Conservation (phyloP, 2,888 invertebrate genomes). For the Drosophila mimetica region DNA sequence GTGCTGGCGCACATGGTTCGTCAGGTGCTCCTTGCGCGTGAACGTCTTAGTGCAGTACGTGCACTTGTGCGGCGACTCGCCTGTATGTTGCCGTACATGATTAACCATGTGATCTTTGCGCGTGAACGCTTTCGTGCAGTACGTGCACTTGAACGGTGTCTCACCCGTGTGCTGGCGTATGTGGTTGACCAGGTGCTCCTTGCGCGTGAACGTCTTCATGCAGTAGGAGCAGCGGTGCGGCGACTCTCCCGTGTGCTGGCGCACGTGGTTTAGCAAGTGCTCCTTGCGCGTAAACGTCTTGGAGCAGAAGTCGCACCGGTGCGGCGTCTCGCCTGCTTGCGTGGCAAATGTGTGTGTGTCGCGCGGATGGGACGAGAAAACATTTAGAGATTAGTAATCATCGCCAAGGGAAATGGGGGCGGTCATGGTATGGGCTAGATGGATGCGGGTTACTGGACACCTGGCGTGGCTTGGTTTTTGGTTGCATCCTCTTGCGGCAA, state of each 20-base stretch:
- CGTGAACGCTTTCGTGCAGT: conserved; percentile 94
- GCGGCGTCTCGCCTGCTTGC: conserved; percentile 89
- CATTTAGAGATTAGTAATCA: conserved; percentile 85
- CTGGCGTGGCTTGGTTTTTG: conserved; percentile 19
- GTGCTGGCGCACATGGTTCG: conserved; percentile 93
- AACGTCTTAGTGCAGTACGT: conserved; percentile 93
- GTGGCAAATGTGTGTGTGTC: conserved; percentile 41
- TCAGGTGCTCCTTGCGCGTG: conserved; percentile 93
- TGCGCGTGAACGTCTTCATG: conserved; percentile 94
- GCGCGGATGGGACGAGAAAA: conserved; percentile 34
- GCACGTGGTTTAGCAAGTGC: conserved; percentile 93
- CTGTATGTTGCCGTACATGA: conserved; percentile 92
- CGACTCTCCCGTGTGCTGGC: conserved; percentile 92
- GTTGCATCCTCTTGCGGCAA: not conserved
- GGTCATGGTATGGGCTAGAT: conserved; percentile 6
- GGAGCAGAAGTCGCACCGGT: conserved; percentile 93
- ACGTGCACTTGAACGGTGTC: conserved; percentile 92
- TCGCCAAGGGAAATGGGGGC: conserved; percentile 15
- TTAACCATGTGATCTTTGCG: conserved; percentile 91
- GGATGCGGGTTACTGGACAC: conserved; percentile 14
- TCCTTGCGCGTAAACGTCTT: conserved; percentile 95
- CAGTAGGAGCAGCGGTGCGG: conserved; percentile 94
- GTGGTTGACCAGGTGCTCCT: conserved; percentile 94
- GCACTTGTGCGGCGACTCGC: conserved; percentile 94
- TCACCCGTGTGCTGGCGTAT: conserved; percentile 93